These are phyloP conservation scores for Myzus persicae DNA, from an alignment of 1,140 invertebrate genomes.

Conservation along the genomic window DNA sequence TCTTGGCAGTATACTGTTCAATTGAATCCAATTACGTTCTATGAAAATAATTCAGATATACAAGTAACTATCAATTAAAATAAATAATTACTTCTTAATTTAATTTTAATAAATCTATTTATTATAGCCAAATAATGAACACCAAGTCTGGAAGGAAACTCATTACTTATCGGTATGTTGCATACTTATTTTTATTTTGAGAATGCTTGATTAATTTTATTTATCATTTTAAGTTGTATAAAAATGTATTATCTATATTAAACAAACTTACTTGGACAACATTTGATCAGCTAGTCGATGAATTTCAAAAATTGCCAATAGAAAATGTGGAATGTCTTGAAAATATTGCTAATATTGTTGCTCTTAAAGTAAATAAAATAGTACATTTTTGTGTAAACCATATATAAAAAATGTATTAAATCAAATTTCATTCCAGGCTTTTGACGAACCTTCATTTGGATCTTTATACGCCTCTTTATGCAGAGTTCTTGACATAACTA, in stretches of 20 bases:
- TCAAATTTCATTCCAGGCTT: slow-evolving; percentile 1
- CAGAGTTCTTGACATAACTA: slow-evolving; percentile 39
- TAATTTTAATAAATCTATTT: no score
- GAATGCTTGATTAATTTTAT: background rate
- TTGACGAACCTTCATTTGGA: slow-evolving; percentile 51
- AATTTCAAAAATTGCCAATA: slow-evolving; percentile 52
- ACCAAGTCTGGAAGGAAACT: slow-evolving; percentile 52
- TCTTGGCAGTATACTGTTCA: slow-evolving; percentile 56
- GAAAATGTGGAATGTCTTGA: slow-evolving; percentile 44
- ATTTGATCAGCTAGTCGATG: slow-evolving; percentile 17
- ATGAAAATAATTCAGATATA: slow-evolving; percentile 31
- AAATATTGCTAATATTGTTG: slow-evolving; percentile 55
- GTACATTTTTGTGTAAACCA: background rate
- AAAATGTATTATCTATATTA: slow-evolving; percentile 47
- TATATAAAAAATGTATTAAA: background rate
- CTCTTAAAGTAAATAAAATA: slow-evolving; percentile 50
- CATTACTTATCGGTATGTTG: slow-evolving; percentile 38
- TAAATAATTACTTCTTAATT: no score
- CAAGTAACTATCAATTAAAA: background rate
- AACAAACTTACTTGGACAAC: slow-evolving; percentile 47
- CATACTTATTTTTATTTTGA: background rate
- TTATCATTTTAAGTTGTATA: slow-evolving; percentile 32
- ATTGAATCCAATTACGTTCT: slow-evolving; percentile 51
- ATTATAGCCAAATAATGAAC: slow-evolving; percentile 45
- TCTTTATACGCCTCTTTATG: slow-evolving; percentile 46